Percentiles rank a stretch among this genome's conserved stretches.
Evolutionary conservation across 2,888 invertebrate genomes (phyloP).

Genomic region (Stenodera caucasica): DNA sequence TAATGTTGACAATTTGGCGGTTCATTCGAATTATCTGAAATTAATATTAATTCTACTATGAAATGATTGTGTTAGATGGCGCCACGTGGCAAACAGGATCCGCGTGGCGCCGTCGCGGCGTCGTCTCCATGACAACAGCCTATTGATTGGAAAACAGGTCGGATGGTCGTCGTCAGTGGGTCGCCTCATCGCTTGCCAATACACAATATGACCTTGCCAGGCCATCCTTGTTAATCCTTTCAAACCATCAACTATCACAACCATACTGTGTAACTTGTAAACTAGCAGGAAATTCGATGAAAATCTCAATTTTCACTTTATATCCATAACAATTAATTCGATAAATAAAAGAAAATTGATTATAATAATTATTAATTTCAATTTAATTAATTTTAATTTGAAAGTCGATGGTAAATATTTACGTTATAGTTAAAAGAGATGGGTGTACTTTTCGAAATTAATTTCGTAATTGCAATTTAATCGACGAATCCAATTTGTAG

Average conservation of each 20-base stretch:
- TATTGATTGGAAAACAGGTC: conserved; percentile 48
- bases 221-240: conserved; percentile 6
- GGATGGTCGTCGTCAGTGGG: conserved; percentile 43
- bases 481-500: neutral
- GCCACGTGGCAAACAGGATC: conserved; percentile 46
- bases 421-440: neutral
- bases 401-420: neutral
- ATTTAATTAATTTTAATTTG: neutral
- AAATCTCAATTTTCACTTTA: neutral
- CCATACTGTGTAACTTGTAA: neutral
- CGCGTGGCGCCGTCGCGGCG: conserved; percentile 49
- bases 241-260: conserved; percentile 21
- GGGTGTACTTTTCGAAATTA: neutral
- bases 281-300: conserved; percentile 9
- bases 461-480: conserved; percentile 1
- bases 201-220: conserved; percentile 41
- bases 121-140: conserved; percentile 46
- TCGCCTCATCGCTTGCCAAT: conserved; percentile 36
- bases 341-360: too few species aligned
- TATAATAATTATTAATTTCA: too few species aligned
- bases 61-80: conserved; percentile 36
- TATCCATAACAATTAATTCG: too few species aligned
- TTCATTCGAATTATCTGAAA: neutral
- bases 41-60: neutral
- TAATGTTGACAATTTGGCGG: neutral